A percentile compares a stretch with the other conserved stretches of the same genome.
Conservation (phyloP, 1,140 invertebrate species). For the Telenomus remus region DNA sequence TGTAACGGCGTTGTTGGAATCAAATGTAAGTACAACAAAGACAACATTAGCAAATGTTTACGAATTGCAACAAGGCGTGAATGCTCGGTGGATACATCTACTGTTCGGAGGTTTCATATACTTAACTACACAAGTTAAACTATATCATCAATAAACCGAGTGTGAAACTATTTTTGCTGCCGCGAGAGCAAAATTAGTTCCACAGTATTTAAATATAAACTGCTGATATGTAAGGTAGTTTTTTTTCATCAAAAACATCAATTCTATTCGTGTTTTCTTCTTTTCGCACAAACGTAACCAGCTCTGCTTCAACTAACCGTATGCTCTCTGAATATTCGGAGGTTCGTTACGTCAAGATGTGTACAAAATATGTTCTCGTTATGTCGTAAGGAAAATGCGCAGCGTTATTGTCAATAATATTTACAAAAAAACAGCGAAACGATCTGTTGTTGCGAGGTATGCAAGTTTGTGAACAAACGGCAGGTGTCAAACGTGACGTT, state of each 20-base stretch:
- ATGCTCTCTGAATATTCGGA: constrained; percentile 4
- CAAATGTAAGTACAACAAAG: constrained; percentile 6
- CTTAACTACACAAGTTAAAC: too few relatives aligned
- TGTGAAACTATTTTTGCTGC: too few relatives aligned
- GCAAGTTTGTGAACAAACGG: not conserved
- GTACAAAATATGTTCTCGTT: constrained; percentile 45
- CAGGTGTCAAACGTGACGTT: constrained; percentile 1
- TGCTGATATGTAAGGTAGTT: too few relatives aligned
- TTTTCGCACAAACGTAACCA: too few relatives aligned
- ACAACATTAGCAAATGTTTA: constrained; percentile 28
- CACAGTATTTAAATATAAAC: too few relatives aligned
- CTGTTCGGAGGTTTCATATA: too few relatives aligned
- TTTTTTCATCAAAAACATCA: too few relatives aligned
- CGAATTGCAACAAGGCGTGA: not conserved
- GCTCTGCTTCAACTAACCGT: not conserved
- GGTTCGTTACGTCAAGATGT: constrained; percentile 20
- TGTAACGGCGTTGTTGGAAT: too few relatives aligned
- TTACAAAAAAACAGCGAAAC: constrained; percentile 40
- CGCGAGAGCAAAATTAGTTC: too few relatives aligned
- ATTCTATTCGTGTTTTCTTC: too few relatives aligned
- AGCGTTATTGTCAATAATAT: constrained; percentile 55
- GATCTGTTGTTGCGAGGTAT: not conserved
- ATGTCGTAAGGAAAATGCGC: constrained; percentile 38
- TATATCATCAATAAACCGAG: too few relatives aligned
- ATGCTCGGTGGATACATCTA: too few relatives aligned